phyloP scores from a whole-genome alignment of 2,113 vertebrate species.

The Etia nguti region DNA sequence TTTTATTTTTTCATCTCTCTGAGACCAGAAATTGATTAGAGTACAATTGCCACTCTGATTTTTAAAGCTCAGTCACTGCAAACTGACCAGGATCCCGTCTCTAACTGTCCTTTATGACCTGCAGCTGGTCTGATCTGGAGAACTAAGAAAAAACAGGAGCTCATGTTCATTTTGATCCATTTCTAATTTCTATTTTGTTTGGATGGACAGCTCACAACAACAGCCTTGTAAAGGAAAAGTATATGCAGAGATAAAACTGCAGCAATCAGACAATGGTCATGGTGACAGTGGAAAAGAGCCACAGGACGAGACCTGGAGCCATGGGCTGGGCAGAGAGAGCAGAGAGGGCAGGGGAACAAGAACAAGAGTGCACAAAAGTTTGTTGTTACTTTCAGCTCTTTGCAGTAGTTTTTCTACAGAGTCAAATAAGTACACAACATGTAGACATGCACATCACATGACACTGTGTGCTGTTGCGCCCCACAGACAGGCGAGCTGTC shows the following conservation, averaged over 20 bases:
- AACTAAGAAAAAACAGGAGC: not conserved
- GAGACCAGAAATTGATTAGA: not conserved
- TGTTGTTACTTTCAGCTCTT: not conserved
- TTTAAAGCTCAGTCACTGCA: not conserved
- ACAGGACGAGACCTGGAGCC: not conserved
- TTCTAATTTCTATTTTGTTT: not conserved
- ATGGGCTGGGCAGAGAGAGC: not conserved
- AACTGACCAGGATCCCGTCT: not conserved
- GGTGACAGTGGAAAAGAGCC: not conserved
- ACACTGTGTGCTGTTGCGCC: rapidly evolving
- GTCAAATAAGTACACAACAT: not conserved
- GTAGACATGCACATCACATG: not conserved
- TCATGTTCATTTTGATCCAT: rapidly evolving
- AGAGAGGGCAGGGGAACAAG: not conserved
- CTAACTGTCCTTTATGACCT: not conserved
- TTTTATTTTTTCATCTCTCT: rapidly evolving
- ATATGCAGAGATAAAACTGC: not conserved
- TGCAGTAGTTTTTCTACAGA: not conserved
- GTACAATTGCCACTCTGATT: not conserved
- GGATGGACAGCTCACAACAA: not conserved
- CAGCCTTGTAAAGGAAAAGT: not conserved
- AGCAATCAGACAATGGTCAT: not conserved
- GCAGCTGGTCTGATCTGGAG: not conserved
- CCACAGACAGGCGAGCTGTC: not conserved
- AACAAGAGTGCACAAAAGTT: not conserved